Percentiles rank a stretch among this genome's conserved stretches.
These are phyloP conservation scores for Drosophila varians DNA, from an alignment of 1,140 invertebrate species.

Conservation along the genomic window DNA sequence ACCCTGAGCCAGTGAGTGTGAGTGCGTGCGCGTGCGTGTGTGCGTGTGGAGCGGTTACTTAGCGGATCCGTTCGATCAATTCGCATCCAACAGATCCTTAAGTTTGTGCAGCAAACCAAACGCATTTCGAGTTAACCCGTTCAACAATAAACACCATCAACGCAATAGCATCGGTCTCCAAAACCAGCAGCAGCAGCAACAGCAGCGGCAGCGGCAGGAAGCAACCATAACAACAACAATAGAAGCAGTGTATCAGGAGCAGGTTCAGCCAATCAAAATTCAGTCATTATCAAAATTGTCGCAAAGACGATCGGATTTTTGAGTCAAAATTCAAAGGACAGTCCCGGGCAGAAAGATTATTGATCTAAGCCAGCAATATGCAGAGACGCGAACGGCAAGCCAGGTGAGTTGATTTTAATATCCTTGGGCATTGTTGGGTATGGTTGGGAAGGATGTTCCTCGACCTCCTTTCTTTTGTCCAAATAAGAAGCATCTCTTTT, in stretches of 20 bases:
- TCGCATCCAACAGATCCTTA: conserved; percentile 21
- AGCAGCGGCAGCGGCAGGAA: neutral
- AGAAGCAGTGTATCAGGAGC: no score
- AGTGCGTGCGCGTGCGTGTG: conserved; percentile 32
- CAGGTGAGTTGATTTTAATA: conserved; percentile 53
- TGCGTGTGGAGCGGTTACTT: conserved; percentile 7
- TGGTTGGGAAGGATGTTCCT: no score
- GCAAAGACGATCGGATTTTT: conserved; percentile 56
- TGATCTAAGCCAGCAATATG: conserved; percentile 38
- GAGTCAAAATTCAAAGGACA: conserved; percentile 60
- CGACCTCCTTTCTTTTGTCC: no score
- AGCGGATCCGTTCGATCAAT: conserved; percentile 31
- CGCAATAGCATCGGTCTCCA: no score
- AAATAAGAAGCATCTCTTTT: no score
- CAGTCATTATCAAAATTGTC: conserved; percentile 58
- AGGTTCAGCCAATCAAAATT: conserved; percentile 37
- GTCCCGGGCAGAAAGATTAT: conserved; percentile 20
- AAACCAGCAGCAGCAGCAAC: neutral
- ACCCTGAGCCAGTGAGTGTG: conserved; percentile 53
- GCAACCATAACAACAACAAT: conserved; percentile 16
- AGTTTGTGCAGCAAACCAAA: conserved; percentile 1
- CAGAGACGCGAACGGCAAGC: conserved; percentile 74
- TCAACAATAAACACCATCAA: conserved; percentile 12
- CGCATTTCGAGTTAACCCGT: conserved; percentile 50
- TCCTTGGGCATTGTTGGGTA: no score